phyloP scores from a whole-genome alignment of 1,140 invertebrate species.

The Aphis gossypii region DNA sequence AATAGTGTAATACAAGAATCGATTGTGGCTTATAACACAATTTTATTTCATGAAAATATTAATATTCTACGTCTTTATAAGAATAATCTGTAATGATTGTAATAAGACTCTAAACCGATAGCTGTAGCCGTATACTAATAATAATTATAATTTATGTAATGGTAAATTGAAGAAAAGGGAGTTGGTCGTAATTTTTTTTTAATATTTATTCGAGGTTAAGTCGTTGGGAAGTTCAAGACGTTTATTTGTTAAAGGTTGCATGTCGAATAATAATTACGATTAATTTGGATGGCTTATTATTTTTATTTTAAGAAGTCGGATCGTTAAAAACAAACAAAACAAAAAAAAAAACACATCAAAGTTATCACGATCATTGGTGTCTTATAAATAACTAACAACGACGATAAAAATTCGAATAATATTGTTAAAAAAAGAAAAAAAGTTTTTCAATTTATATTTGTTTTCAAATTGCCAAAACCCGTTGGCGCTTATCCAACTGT shows the following conservation, averaged over 20 bases:
- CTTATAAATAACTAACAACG: conserved; percentile 31
- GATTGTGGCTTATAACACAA: background rate
- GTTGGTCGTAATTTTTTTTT: background rate
- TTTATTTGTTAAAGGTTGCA: conserved; percentile 1
- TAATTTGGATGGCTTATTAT: background rate
- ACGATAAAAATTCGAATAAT: conserved; percentile 29
- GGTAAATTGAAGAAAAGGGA: background rate
- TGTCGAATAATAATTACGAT: background rate
- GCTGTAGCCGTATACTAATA: background rate
- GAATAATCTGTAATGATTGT: background rate
- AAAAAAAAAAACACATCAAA: background rate
- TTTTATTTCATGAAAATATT: background rate
- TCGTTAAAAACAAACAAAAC: background rate
- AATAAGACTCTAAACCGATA: background rate
- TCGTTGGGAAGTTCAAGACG: background rate
- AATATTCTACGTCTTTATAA: background rate
- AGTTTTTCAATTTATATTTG: conserved; percentile 38
- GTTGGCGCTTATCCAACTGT: conserved; percentile 27
- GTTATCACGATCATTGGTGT: conserved; percentile 9
- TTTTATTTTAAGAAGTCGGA: background rate
- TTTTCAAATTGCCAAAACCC: conserved; percentile 31
- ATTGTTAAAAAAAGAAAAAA: conserved; percentile 16
- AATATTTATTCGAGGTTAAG: background rate
- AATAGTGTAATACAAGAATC: background rate
- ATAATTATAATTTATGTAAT: background rate